These are phyloP conservation scores for Phoebastria nigripes DNA, from an alignment of 2,797 vertebrate species.

Conservation along the genomic window DNA sequence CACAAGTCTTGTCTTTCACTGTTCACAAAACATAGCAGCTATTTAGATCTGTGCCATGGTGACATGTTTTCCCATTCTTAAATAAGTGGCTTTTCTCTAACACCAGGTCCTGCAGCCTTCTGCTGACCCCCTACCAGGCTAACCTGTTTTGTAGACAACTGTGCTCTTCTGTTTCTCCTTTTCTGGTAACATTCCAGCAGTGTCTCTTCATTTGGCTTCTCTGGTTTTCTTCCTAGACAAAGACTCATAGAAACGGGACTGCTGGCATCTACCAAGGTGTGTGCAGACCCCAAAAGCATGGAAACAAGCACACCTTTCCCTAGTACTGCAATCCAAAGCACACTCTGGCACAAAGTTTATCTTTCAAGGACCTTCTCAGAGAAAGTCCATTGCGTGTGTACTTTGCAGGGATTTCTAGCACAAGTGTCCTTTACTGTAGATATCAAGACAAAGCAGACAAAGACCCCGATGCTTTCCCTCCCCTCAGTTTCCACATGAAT, in stretches of 20 bases:
- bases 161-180: not conserved
- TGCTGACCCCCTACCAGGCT: not conserved
- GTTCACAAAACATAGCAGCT: not conserved
- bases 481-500: not conserved
- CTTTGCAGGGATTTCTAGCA: not conserved
- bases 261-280: not conserved
- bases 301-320: not conserved
- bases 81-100: not conserved
- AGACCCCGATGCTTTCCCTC: not conserved
- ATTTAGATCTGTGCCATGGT: not conserved
- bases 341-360: not conserved
- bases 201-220: not conserved
- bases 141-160: not conserved
- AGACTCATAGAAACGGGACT: not conserved
- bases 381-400: not conserved
- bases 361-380: not conserved
- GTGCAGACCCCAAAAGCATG: not conserved
- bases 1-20: not conserved
- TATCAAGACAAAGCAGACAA: not conserved
- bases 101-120: not conserved
- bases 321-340: not conserved
- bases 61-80: not conserved
- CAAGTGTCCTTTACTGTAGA: not conserved
- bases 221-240: not conserved
- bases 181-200: not conserved